Conservation (phyloP, 2,113 vertebrate genomes). For the Rhagologus leucostigma region DNA sequence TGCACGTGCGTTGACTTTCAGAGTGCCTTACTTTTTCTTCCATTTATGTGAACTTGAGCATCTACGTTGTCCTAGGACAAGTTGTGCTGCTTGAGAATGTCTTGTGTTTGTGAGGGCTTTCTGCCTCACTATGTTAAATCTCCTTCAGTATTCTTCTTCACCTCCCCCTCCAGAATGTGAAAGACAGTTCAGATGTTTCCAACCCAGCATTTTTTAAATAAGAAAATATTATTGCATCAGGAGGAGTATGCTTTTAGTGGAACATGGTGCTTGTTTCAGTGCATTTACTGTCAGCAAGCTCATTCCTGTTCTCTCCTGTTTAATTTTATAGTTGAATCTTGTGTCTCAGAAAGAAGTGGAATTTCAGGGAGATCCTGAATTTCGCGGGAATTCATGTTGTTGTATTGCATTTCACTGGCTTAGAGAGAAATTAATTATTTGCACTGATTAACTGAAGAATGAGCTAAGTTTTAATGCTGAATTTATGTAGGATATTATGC, state of each 20-base stretch:
- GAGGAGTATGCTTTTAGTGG: constrained; percentile 16
- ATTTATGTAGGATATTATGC: not conserved
- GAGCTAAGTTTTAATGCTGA: not conserved
- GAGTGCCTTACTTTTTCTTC: not conserved
- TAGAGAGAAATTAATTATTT: not conserved
- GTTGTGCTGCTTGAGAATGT: not conserved
- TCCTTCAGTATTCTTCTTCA: not conserved
- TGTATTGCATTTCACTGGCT: not conserved
- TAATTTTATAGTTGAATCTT: not conserved
- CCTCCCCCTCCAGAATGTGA: not conserved
- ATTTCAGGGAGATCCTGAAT: not conserved
- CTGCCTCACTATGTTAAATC: not conserved
- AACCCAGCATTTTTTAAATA: not conserved
- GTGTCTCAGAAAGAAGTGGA: not conserved
- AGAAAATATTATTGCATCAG: constrained; percentile 38
- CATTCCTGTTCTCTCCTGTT: not conserved
- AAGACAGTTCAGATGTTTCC: constrained; percentile 3
- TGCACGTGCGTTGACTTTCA: not conserved
- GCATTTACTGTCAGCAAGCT: not conserved
- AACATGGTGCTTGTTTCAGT: not conserved
- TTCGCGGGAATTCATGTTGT: not conserved
- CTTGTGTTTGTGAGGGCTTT: not conserved
- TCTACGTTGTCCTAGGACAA: not conserved
- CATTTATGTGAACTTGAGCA: not conserved
- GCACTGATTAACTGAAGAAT: not conserved